These are phyloP conservation scores for Chaitophorus viminalis DNA, from an alignment of 2,888 invertebrate genomes.

Conservation along the genomic window DNA sequence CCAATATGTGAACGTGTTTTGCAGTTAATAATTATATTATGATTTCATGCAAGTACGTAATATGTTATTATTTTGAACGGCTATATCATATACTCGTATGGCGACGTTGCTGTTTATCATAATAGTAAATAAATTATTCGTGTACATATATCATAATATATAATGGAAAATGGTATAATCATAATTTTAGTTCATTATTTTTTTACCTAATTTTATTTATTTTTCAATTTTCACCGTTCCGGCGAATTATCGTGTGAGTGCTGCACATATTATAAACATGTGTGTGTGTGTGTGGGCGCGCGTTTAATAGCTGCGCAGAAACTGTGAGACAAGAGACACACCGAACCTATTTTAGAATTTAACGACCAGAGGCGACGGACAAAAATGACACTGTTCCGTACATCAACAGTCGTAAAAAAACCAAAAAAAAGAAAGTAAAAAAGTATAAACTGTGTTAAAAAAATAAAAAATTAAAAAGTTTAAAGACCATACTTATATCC, in stretches of 20 bases:
- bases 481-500: slow-evolving; percentile 29
- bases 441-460: slow-evolving; percentile 31
- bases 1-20: slow-evolving; percentile 31
- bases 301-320: slow-evolving; percentile 25
- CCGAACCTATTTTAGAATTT: slow-evolving; percentile 54
- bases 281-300: slow-evolving; percentile 9
- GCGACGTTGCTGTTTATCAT: neutral
- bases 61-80: neutral
- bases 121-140: slow-evolving; percentile 35
- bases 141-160: neutral
- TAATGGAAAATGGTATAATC: too few relatives aligned
- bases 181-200: slow-evolving; percentile 6
- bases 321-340: slow-evolving; percentile 7
- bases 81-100: neutral
- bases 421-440: neutral
- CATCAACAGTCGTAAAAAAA: slow-evolving; percentile 52
- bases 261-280: too few relatives aligned
- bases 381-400: slow-evolving; percentile 47
- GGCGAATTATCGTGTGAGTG: neutral
- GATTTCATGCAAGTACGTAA: neutral
- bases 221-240: slow-evolving; percentile 24
- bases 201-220: neutral
- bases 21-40: slow-evolving; percentile 37
- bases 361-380: slow-evolving; percentile 46
- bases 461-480: neutral